Base-by-base conservation (phyloP, 2,797 vertebrate species). In the Gymnodraco acuticeps region DNA sequence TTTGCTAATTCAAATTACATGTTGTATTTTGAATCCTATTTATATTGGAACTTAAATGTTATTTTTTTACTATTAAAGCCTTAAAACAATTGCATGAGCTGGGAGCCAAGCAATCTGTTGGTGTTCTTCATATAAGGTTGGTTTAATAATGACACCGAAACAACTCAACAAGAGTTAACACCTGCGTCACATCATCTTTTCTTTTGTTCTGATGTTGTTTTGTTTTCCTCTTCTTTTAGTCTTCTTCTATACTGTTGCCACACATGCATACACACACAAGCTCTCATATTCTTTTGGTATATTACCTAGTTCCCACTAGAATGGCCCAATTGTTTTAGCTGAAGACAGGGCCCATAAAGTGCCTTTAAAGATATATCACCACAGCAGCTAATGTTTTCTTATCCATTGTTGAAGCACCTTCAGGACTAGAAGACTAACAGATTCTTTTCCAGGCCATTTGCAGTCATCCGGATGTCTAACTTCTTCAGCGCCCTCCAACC, bases 31-130 rank as follows among this genome's bases (percentile, higher is more conserved):
- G 65, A 82, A 81, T 83, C 73, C 72, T 87, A 85, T 90, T 92
- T 86, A 80, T 91, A 81, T 78, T 80, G 47, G 20, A 75, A 61
- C 50, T 31, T 46, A 65, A 55, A 45, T 71, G 50, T 42, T 72
- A 72, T 66, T 68, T 47, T 47, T 38, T 61, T 27, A 27, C 27
- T 27, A 27, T 81, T 75, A 75, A 87, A 85, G 81, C 48, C 67
- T 79, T 91, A 85, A 84, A 92, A 87, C 74, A 84, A 82, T 86
- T 60, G 56, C 38, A 66, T 9, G 55, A 79, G 53, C 61, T 81
- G 45, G 45, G 73, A 81, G 88, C 85, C 90, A 88, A 80, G 80
- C 85, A 92, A 93, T 93, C 89, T 92, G 88, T 87, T 90, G 83
- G 65, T 83, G 78, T 80, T 81, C 80, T 82, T 84, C 79, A 84